A percentile compares a stretch with the other conserved stretches of the same genome.
Evolutionary conservation across 2,113 vertebrate species (phyloP).

Genomic region (Ochotona princeps): DNA sequence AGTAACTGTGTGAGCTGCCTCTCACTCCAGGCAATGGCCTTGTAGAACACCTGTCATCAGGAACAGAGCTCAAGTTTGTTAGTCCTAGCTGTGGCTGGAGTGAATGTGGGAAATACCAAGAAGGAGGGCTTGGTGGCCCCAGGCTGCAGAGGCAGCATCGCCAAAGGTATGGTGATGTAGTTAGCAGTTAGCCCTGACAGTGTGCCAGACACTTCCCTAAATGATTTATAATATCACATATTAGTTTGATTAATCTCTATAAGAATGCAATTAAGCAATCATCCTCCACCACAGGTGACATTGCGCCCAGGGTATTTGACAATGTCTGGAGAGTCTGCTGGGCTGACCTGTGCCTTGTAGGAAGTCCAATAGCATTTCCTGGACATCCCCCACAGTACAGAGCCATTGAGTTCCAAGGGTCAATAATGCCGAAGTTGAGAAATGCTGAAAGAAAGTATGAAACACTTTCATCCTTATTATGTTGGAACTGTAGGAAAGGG

Average conservation of each 20-base stretch:
- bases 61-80: not conserved
- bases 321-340: not conserved
- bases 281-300: not conserved
- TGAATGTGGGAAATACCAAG: not conserved
- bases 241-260: not conserved
- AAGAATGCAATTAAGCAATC: not conserved
- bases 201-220: not conserved
- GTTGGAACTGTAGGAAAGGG: not conserved
- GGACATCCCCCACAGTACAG: fast-evolving
- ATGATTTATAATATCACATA: not conserved
- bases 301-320: not conserved
- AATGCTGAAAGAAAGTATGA: not conserved
- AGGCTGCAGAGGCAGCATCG: not conserved
- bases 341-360: not conserved
- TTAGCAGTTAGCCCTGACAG: not conserved
- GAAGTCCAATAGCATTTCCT: too few species aligned
- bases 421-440: not conserved
- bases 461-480: not conserved
- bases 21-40: not conserved
- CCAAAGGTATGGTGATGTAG: not conserved
- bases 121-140: not conserved
- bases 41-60: not conserved
- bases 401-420: fast-evolving
- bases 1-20: not conserved
- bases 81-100: not conserved